Base-by-base conservation (phyloP, 2,797 vertebrate genomes). In the Peromyscus nudipes region DNA sequence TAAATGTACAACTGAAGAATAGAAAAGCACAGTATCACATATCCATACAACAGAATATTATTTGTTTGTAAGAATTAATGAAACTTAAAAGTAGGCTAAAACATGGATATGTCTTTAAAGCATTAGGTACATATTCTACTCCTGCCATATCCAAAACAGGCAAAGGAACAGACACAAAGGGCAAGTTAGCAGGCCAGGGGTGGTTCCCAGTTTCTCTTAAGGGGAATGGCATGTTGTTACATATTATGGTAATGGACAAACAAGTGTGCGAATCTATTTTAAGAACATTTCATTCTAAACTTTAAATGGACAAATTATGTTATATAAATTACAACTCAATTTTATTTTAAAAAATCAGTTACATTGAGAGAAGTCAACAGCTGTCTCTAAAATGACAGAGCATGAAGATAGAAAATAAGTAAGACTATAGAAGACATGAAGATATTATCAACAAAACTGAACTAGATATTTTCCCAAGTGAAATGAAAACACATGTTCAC, bases 271-370 rank as follows among this genome's bases (percentile, higher is more conserved):
- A 93, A 83, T n/a, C 71, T 43, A 79, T 23, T 60, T 82, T 89
- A 87, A 95, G 80, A 93, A 69, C 19, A 94, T 6, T 21, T 25
- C 52, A 84, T 37, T 52, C 29, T 55, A 69, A 29, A 29, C 43
- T 55, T 93, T 67, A 93, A 93, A 60, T 83, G 29, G 40, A 73
- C 69, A 23, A 83, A 60, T 6, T 67, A 89, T 75, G 37, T 62
- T 55, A 73, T 34, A 25, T 57, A 83, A 79, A 71, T 64, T 87
- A 71, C 43, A 95, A 82, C 23, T 83, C 34, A 88, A 96, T 16
- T 71, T 90, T 23, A 55, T 55, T 80, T 64, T 64, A 85, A 88
- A 71, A 2, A 31, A 49, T n/a, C 52, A 95, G 65, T 37, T 93
- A 84, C 5, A 97, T 21, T 82, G 57, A 92, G 14, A 77, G 31